Percentiles rank a stretch among this genome's conserved stretches.
These are phyloP conservation scores for Drosophila prosaltans DNA, from an alignment of 1,140 invertebrate genomes.

Conservation along the genomic window DNA sequence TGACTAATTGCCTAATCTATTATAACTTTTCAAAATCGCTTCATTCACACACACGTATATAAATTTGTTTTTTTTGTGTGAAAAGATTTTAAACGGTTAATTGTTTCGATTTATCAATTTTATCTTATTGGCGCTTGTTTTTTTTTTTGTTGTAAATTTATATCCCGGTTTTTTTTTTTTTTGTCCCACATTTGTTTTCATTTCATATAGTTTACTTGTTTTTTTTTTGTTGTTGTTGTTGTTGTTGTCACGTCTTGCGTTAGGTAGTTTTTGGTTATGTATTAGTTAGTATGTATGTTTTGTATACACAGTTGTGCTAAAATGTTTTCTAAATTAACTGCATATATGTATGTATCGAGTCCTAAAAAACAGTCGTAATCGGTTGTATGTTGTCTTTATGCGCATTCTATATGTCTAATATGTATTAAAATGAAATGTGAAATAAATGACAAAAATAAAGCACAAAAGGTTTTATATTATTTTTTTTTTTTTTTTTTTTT, in stretches of 20 bases:
- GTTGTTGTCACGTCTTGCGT: conserved; percentile 50
- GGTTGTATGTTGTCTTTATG: conserved; percentile 42
- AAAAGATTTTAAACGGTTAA: conserved; percentile 80
- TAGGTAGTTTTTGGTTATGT: conserved; percentile 60
- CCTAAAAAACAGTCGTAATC: conserved; percentile 11
- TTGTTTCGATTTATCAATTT: conserved; percentile 19
- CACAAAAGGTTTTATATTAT: background rate
- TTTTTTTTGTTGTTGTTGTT: background rate
- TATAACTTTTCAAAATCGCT: conserved; percentile 9
- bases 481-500: conserved; percentile 23
- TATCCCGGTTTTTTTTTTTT: background rate
- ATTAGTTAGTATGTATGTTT: conserved; percentile 25
- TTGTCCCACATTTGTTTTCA: background rate
- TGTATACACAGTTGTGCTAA: conserved; percentile 29
- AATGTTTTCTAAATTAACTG: conserved; percentile 40
- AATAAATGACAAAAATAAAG: conserved; percentile 15
- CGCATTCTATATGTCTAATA: conserved; percentile 45
- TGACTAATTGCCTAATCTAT: conserved; percentile 23
- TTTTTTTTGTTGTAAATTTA: conserved; percentile 5
- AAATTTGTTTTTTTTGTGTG: conserved; percentile 25
- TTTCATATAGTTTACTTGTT: conserved; percentile 20
- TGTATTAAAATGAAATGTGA: conserved; percentile 36
- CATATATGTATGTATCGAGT: conserved; percentile 14
- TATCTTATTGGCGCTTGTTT: conserved; percentile 18
- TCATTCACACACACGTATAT: conserved; percentile 2